Conservation (phyloP, 1,140 invertebrate species). For the Drosophila ercepeae region DNA sequence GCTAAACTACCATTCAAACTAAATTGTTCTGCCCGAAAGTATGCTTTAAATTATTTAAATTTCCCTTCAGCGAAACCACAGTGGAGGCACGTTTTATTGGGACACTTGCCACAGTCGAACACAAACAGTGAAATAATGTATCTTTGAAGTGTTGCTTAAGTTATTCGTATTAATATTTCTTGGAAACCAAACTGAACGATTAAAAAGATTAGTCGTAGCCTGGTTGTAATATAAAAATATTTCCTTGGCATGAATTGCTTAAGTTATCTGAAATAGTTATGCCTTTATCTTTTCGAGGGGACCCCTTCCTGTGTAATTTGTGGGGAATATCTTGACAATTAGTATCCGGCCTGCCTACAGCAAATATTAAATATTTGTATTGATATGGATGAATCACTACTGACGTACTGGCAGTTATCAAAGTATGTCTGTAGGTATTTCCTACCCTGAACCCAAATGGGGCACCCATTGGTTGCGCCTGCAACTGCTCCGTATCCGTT, state of each 20-base stretch:
- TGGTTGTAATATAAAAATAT: background rate
- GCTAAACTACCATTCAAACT: background rate
- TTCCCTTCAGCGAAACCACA: background rate
- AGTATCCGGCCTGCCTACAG: background rate
- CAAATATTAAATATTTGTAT: conserved; percentile 13
- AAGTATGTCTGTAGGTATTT: background rate
- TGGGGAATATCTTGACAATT: conserved; percentile 1
- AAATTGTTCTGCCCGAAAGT: conserved; percentile 5
- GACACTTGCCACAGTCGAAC: background rate
- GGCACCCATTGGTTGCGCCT: conserved; percentile 9
- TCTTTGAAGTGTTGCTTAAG: background rate
- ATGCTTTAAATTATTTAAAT: background rate
- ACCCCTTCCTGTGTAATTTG: background rate
- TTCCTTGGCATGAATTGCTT: background rate
- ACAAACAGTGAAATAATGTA: background rate
- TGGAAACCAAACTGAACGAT: background rate
- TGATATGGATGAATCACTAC: conserved; percentile 21
- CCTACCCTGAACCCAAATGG: background rate
- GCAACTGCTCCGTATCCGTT: conserved; percentile 11
- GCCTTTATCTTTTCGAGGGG: background rate
- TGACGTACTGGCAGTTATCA: conserved; percentile 17
- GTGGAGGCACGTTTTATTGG: background rate
- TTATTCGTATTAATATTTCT: background rate
- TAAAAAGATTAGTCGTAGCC: background rate
- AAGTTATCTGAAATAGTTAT: background rate